phyloP scores from a whole-genome alignment of 2,113 vertebrate genomes.

The Phrynocephalus versicolor region DNA sequence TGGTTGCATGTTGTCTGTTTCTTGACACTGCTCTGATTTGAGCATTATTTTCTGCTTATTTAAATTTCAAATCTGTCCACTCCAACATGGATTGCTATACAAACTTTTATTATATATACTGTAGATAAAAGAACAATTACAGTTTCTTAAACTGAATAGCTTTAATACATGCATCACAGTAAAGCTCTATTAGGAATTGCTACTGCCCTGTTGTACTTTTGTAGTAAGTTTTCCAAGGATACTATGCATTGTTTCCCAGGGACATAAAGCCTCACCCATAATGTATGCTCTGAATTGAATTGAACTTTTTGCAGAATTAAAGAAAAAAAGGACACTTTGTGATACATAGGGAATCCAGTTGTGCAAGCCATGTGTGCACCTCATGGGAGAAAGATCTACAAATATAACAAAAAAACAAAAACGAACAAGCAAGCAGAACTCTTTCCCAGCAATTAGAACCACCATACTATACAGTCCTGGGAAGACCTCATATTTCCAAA shows the following conservation, averaged over 20 bases:
- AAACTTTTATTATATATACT: not conserved
- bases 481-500: constrained; percentile 30
- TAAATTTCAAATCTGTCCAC: not conserved
- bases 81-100: not conserved
- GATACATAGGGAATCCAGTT: constrained; percentile 43
- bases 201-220: constrained; percentile 45
- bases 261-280: constrained; percentile 50
- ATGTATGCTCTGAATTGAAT: constrained; percentile 15
- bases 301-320: constrained; percentile 42
- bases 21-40: not conserved
- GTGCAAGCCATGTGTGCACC: constrained; percentile 23
- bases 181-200: constrained; percentile 43
- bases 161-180: not conserved
- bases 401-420: constrained; percentile 28
- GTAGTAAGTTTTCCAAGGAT: not conserved
- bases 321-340: constrained; percentile 59
- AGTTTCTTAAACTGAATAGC: not conserved
- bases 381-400: constrained; percentile 40
- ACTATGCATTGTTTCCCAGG: constrained; percentile 18
- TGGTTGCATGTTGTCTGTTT: not conserved
- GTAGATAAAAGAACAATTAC: not conserved
- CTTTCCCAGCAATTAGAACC: constrained; percentile 31
- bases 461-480: constrained; percentile 33
- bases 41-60: not conserved
- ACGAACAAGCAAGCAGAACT: not conserved